Evolutionary conservation across 2,113 vertebrate species (phyloP).

Genomic region (Theropithecus gelada): DNA sequence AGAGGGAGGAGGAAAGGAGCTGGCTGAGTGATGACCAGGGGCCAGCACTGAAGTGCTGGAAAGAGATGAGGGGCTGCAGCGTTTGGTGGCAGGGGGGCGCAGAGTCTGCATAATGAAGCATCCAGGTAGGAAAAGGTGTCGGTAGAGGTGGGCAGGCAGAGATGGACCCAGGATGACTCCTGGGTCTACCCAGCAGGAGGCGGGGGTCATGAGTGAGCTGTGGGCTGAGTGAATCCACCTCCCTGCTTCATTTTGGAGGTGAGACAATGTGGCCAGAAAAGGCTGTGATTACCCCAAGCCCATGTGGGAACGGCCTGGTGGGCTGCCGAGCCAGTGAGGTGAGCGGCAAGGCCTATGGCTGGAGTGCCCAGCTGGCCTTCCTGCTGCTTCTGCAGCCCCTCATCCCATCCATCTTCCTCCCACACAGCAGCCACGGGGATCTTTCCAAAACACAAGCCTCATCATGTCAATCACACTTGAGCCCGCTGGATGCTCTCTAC

Average conservation of each 20-base stretch:
- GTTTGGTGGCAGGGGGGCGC: background rate
- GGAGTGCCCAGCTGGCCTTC: background rate
- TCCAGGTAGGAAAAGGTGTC: background rate
- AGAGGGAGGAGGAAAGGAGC: background rate
- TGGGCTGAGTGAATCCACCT: background rate
- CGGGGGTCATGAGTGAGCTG: background rate
- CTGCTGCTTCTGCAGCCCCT: background rate
- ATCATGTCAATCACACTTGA: constrained; percentile 15
- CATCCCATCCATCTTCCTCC: constrained; percentile 35
- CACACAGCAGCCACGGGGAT: background rate
- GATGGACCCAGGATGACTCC: background rate
- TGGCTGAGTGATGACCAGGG: background rate
- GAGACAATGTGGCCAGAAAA: background rate
- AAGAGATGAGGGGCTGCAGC: background rate
- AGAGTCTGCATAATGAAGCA: background rate
- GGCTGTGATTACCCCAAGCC: background rate
- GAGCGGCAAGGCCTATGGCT: background rate
- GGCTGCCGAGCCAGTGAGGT: background rate
- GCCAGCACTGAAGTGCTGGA: background rate
- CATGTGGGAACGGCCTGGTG: rapidly evolving
- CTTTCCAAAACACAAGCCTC: background rate
- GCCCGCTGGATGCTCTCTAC: background rate
- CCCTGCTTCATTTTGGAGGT: background rate
- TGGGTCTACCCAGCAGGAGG: background rate
- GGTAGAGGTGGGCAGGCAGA: too few species aligned